phyloP scores from a whole-genome alignment of 2,113 vertebrate genomes.

The Mixornis gularis region DNA sequence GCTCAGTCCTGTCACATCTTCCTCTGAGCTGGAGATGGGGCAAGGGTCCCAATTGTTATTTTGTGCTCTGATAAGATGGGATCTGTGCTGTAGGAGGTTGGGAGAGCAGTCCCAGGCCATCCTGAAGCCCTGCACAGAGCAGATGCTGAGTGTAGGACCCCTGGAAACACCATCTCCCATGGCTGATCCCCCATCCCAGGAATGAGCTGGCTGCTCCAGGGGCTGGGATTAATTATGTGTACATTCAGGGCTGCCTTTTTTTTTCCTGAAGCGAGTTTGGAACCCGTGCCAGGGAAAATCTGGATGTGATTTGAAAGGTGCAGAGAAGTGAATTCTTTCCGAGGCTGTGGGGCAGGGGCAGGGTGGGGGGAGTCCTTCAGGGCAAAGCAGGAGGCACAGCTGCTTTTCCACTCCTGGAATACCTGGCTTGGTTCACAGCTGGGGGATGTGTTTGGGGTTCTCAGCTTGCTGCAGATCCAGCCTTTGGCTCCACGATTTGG shows the following conservation, averaged over 20 bases:
- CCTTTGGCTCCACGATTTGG: not conserved
- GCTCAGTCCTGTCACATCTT: not conserved
- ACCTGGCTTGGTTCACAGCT: not conserved
- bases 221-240: slow-evolving; percentile 30
- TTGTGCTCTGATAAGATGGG: not conserved
- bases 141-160: not conserved
- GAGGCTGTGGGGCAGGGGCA: not conserved
- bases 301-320: slow-evolving; percentile 66
- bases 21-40: not conserved
- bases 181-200: not conserved
- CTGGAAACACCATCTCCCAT: not conserved
- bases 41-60: not conserved
- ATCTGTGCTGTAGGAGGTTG: not conserved
- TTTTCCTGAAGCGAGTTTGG: not conserved
- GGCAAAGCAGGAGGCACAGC: not conserved
- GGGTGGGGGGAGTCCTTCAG: not conserved
- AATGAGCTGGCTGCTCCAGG: not conserved
- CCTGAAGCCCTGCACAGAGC: not conserved
- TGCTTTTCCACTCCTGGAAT: not conserved
- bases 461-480: not conserved
- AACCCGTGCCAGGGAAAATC: slow-evolving; percentile 10
- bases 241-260: slow-evolving; percentile 10
- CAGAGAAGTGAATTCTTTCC: slow-evolving; percentile 58
- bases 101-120: not conserved
- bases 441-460: not conserved